Conservation (phyloP, 2,797 vertebrate species). For the Cercopithecus diana region DNA sequence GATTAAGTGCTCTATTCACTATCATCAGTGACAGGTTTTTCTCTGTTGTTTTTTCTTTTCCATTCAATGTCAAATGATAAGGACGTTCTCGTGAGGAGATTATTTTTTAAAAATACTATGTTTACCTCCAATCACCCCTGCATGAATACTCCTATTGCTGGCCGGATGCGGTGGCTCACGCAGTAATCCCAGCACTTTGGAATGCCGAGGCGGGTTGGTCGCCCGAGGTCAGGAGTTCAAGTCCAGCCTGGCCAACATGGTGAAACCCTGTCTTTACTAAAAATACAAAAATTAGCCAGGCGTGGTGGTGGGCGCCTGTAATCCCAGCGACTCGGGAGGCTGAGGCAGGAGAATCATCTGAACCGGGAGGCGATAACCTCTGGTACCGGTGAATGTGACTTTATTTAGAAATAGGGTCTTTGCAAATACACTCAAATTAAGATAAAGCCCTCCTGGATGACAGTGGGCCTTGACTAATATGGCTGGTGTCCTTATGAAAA, state of each 20-base stretch:
- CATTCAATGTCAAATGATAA: background rate
- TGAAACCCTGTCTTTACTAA: background rate
- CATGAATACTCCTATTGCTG: background rate
- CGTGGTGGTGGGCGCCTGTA: background rate
- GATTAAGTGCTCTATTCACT: background rate
- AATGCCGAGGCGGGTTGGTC: accelerated
- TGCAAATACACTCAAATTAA: background rate
- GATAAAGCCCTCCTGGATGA: background rate
- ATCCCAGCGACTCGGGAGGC: background rate
- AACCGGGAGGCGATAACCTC: background rate
- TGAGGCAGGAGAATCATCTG: background rate
- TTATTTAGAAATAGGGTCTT: background rate
- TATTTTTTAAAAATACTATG: background rate
- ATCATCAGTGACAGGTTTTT: background rate
- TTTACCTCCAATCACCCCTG: background rate
- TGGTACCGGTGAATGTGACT: background rate
- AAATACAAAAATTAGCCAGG: background rate
- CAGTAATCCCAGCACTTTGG: background rate
- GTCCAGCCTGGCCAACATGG: background rate
- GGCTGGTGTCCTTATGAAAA: background rate
- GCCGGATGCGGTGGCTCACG: accelerated
- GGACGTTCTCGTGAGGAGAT: background rate
- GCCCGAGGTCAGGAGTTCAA: background rate
- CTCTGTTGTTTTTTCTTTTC: background rate
- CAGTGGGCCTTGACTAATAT: background rate